Conservation (phyloP, 2,797 vertebrate species). For the Erethizon dorsatum region DNA sequence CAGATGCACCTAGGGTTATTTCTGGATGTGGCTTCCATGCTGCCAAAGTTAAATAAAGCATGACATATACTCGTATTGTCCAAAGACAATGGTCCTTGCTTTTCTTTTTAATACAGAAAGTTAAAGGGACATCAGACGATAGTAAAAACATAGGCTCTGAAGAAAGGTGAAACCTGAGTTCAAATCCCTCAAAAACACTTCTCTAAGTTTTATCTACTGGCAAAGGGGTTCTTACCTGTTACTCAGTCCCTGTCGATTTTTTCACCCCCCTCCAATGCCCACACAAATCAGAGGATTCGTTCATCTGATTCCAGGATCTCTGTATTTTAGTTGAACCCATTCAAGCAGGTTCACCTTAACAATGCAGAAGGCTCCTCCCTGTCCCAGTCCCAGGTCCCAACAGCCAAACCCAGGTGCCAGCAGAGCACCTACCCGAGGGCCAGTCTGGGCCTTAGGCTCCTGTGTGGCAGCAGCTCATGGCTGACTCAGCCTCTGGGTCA, state of each 20-base stretch:
- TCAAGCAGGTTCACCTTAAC: not conserved
- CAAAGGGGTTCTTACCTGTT: not conserved
- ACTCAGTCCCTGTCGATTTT: not conserved
- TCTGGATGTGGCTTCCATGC: not conserved
- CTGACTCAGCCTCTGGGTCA: not conserved
- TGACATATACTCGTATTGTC: not conserved
- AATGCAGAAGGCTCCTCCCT: not conserved
- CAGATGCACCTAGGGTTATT: not conserved
- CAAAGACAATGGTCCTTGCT: not conserved
- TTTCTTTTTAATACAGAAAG: not conserved
- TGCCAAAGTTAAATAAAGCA: conserved; percentile 15
- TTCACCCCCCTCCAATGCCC: not conserved
- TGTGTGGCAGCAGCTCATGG: no score
- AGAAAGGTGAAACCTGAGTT: not conserved
- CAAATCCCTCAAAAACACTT: not conserved
- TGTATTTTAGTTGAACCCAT: not conserved
- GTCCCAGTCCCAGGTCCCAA: not conserved
- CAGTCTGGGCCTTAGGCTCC: not conserved
- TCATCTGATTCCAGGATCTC: not conserved
- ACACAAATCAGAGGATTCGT: not conserved
- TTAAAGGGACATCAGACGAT: not conserved
- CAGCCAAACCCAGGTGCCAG: not conserved
- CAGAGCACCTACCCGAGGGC: not conserved
- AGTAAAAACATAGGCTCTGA: not conserved
- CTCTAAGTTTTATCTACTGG: not conserved